Evolutionary conservation across 2,888 invertebrate genomes (phyloP), one percentile per base, ranked within the genome.

Genomic region (Priocnemis perturbator): DNA sequence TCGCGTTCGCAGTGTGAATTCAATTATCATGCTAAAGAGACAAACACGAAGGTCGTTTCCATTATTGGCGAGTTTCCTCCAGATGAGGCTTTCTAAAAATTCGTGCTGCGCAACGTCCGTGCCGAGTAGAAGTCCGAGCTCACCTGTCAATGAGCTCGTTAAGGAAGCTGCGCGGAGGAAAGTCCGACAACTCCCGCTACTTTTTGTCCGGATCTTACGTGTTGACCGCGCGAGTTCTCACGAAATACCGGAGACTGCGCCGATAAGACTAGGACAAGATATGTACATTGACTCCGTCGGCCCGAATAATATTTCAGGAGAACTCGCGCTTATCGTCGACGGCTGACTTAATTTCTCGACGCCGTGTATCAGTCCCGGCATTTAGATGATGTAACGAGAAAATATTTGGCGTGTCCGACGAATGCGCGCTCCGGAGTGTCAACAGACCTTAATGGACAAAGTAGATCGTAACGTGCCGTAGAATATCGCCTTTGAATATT

Each of bases 341-440:
- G 21, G 55, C 11, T 52, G 56, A 50, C 26, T 70, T 55, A 61
- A 71, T 70, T 66, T 47, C 55, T 60, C 9, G 17, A 26, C 19
- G 15, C 17, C 21, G 45, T 23, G 21, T 64, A 26, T 56, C 30
- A 17, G 30, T 48, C 21, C 50, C 23, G 30, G 50, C 19, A 20
- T 26, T 56, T 30, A 50, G 19, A 61, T 71, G 76, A 71, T 61
- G 69, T 65, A 76, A 73, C 7, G 20, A 30, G 26, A 57, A 58
- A 56, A 21, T 55, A 63, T 59, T 66, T 64, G 17, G 15, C 50
- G 15, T 11, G 57, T 45, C 19, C 47, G 30, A 20, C 44, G 63
- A 23, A 55, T 9, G 37, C 15, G 52, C 52, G 60, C 50, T 52
- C 30, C 19, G 14, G 1, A 55, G n/a, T 23, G 47, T 67, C 61